phyloP scores from a whole-genome alignment of 1,140 invertebrate species.

The Drosophila ananassae region DNA sequence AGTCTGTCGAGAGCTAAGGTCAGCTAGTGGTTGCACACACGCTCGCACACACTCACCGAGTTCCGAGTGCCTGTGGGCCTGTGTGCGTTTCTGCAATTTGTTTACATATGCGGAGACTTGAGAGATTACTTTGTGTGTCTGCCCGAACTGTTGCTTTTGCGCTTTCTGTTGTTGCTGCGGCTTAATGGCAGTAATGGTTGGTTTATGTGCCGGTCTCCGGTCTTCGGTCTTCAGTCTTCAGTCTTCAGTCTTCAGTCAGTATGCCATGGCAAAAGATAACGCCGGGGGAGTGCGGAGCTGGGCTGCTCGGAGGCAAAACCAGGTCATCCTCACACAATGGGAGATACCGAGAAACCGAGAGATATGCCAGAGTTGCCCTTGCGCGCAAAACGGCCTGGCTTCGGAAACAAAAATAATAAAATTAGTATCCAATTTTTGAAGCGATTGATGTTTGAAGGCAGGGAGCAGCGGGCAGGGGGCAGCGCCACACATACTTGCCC shows the following conservation, averaged over 20 bases:
- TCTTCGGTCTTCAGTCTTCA: constrained; percentile 5
- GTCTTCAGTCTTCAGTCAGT: constrained; percentile 15
- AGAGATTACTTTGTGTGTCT: constrained; percentile 17
- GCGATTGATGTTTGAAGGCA: background rate
- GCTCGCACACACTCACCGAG: too few relatives aligned
- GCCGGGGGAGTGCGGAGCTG: constrained; percentile 1
- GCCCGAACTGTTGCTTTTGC: constrained; percentile 7
- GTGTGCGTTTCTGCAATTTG: constrained; percentile 50
- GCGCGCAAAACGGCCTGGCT: background rate
- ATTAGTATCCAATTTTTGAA: background rate
- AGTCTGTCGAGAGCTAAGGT: constrained; percentile 63
- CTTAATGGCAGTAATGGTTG: constrained; percentile 43
- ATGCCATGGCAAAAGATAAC: constrained; percentile 48
- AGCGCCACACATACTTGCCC: background rate
- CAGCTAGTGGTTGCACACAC: constrained; percentile 53
- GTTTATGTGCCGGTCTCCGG: constrained; percentile 32
- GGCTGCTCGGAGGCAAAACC: constrained; percentile 31
- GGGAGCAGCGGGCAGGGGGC: too few relatives aligned
- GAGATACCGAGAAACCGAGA: background rate
- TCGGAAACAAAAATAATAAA: background rate
- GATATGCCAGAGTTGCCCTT: constrained; percentile 31
- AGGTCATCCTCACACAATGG: constrained; percentile 35
- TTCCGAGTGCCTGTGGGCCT: too few relatives aligned
- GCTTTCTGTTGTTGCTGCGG: constrained; percentile 24
- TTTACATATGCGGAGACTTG: constrained; percentile 48